A percentile compares a stretch with the other conserved stretches of the same genome.
Conservation (phyloP, 2,888 invertebrate species). For the Drosophila macrospina region DNA sequence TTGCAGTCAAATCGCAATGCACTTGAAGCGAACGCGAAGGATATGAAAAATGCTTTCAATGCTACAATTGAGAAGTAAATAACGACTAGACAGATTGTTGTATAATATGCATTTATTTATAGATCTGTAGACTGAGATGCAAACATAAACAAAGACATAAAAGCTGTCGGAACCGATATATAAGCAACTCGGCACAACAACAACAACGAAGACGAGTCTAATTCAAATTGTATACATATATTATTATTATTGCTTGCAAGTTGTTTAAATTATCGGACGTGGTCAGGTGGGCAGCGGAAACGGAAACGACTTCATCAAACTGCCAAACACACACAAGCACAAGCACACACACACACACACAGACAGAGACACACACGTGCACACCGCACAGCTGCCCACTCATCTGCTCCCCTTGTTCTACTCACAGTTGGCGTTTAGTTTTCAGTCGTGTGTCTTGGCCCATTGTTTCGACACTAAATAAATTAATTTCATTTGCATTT, state of each 20-base stretch:
- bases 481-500: conserved; percentile 67
- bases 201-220: conserved; percentile 6
- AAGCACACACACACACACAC: no score
- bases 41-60: background rate
- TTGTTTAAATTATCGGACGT: conserved; percentile 45
- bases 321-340: conserved; percentile 12
- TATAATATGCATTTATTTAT: conserved; percentile 8
- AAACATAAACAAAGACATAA: conserved; percentile 3
- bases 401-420: background rate
- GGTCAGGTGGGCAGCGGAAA: conserved; percentile 54
- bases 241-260: conserved; percentile 32
- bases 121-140: conserved; percentile 5
- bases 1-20: background rate
- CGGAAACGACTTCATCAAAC: conserved; percentile 53
- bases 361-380: no score
- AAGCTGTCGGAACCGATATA: conserved; percentile 6
- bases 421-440: conserved; percentile 26
- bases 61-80: conserved; percentile 13
- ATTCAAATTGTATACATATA: conserved; percentile 27
- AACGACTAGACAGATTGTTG: conserved; percentile 2
- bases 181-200: conserved; percentile 9
- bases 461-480: conserved; percentile 45
- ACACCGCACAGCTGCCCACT: background rate
- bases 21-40: background rate
- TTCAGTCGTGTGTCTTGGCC: conserved; percentile 6